Conservation (phyloP, 64 coral and sea anemone species). For the Montipora capricornis region DNA sequence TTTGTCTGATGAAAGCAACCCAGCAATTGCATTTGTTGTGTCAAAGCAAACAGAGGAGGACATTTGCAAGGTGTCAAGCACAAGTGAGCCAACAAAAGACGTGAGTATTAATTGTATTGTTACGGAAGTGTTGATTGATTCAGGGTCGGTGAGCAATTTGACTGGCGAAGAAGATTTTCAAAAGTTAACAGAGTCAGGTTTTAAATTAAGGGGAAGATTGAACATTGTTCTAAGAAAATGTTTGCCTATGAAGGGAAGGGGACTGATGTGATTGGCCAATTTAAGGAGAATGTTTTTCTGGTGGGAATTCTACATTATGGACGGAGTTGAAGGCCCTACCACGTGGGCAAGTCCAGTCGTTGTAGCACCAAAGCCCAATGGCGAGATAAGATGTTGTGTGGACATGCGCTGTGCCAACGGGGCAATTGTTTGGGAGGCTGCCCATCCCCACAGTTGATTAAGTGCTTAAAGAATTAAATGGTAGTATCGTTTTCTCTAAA, state of each 20-base stretch:
- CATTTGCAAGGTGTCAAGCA: no score
- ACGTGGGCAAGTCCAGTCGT: neutral
- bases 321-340: neutral
- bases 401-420: neutral
- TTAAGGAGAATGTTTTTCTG: neutral
- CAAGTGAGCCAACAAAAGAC: neutral
- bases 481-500: neutral
- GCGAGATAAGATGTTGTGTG: neutral
- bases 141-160: slow-evolving; percentile 60
- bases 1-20: no score
- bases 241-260: slow-evolving; percentile 28
- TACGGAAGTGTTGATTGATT: slow-evolving; percentile 57
- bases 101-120: slow-evolving; percentile 51
- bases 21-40: neutral
- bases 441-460: neutral
- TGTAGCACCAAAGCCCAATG: neutral
- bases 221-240: slow-evolving; percentile 27
- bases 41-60: neutral
- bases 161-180: slow-evolving; percentile 34
- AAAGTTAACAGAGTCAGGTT: slow-evolving; percentile 1
- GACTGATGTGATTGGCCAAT: neutral
- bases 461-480: neutral
- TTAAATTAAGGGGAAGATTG: neutral
- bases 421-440: neutral
- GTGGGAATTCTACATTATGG: neutral